These are phyloP conservation scores for Myotis brandtii DNA, from an alignment of 2,113 vertebrate genomes.

Conservation along the genomic window DNA sequence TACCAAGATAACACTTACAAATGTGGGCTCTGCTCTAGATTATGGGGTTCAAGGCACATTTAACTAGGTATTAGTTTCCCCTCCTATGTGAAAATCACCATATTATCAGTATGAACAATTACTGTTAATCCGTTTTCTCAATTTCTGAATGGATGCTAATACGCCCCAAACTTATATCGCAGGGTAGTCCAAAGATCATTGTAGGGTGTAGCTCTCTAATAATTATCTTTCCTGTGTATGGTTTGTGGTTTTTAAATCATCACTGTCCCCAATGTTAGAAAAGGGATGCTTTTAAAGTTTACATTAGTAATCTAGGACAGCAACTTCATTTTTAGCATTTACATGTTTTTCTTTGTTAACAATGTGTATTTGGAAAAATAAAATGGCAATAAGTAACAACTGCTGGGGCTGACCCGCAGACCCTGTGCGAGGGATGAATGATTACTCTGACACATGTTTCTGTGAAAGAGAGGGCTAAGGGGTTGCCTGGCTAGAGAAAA, in stretches of 20 bases:
- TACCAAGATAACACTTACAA: background rate
- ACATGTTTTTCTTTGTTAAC: background rate
- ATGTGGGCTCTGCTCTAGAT: background rate
- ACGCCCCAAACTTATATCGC: background rate
- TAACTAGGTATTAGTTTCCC: background rate
- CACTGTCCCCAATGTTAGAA: background rate
- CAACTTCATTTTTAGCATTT: background rate
- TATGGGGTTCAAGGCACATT: background rate
- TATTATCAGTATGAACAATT: background rate
- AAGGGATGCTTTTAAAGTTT: background rate
- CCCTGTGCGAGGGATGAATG: too few species aligned
- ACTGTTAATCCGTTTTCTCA: background rate
- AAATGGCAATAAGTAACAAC: background rate
- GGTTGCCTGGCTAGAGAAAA: too few species aligned
- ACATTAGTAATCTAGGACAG: background rate
- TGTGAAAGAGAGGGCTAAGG: too few species aligned
- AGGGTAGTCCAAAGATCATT: background rate
- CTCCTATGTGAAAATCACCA: background rate
- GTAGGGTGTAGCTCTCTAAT: background rate
- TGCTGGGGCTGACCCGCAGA: too few species aligned
- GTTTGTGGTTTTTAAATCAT: slow-evolving; percentile 7
- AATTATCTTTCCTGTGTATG: background rate
- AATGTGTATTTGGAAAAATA: slow-evolving; percentile 27
- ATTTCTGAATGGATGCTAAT: background rate
- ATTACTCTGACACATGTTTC: too few species aligned